A percentile compares a stretch with the other conserved stretches of the same genome.
phyloP scores from a whole-genome alignment of 2,113 vertebrate genomes.

The Sphaerodactylus townsendi region DNA sequence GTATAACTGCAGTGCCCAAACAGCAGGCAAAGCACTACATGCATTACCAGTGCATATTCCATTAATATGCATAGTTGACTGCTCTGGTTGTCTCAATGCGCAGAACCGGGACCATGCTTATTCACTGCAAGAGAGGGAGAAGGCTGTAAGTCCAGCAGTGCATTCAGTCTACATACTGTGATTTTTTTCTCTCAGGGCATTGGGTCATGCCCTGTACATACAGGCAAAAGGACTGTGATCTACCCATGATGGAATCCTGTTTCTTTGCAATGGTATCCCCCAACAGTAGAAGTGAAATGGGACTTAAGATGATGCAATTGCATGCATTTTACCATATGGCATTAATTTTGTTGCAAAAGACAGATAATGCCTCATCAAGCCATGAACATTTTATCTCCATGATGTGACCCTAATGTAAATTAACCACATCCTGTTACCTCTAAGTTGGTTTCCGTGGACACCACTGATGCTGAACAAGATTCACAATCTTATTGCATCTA shows the following conservation, averaged over 20 bases:
- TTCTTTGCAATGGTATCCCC: neutral
- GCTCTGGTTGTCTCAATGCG: no score
- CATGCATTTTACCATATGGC: neutral
- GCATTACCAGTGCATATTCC: no score
- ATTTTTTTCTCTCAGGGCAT: no score
- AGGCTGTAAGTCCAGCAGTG: neutral
- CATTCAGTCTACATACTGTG: neutral
- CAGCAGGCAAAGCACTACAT: no score
- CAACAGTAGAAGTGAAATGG: neutral
- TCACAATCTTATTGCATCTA: neutral
- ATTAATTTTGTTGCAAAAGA: neutral
- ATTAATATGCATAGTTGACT: no score
- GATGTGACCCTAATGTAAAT: neutral
- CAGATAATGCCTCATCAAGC: neutral
- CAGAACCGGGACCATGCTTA: neutral
- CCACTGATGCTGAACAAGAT: neutral
- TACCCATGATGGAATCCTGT: neutral
- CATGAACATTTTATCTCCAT: neutral
- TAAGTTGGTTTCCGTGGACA: neutral
- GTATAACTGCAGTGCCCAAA: no score
- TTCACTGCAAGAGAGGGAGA: neutral
- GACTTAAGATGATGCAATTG: neutral
- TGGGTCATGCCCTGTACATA: no score
- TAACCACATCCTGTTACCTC: neutral
- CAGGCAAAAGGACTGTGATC: no score